phyloP scores from a whole-genome alignment of 2,888 invertebrate genomes.

The Macaria notata region DNA sequence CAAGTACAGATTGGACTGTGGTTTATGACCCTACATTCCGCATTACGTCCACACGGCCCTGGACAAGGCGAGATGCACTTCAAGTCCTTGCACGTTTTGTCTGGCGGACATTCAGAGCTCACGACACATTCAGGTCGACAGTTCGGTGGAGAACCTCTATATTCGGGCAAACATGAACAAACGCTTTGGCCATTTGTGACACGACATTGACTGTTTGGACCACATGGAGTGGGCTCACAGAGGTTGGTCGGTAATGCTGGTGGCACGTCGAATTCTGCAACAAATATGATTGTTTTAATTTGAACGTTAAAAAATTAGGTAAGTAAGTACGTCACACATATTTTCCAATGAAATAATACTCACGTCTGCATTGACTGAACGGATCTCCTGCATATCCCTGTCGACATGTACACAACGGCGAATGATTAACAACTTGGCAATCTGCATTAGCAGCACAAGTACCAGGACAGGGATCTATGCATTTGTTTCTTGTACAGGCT shows the following conservation, averaged over 20 bases:
- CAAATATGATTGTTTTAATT: no score
- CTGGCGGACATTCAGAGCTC: slow-evolving; percentile 85
- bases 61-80: slow-evolving; percentile 88
- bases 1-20: slow-evolving; percentile 88
- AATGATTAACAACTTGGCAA: slow-evolving; percentile 88
- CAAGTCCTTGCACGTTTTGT: slow-evolving; percentile 85
- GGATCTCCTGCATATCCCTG: slow-evolving; percentile 88
- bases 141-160: slow-evolving; percentile 85
- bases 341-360: slow-evolving; percentile 30
- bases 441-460: slow-evolving; percentile 89
- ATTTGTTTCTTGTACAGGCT: slow-evolving; percentile 88
- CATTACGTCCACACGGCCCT: slow-evolving; percentile 86
- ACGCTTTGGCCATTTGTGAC: slow-evolving; percentile 83
- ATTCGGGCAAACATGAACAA: slow-evolving; percentile 87
- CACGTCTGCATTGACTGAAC: slow-evolving; percentile 83
- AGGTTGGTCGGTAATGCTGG: slow-evolving; percentile 61
- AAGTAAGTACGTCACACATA: no score
- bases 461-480: slow-evolving; percentile 89
- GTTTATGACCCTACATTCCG: slow-evolving; percentile 87
- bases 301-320: no score
- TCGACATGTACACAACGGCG: slow-evolving; percentile 86
- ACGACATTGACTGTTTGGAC: slow-evolving; percentile 84
- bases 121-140: slow-evolving; percentile 89
- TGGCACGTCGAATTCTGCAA: slow-evolving; percentile 48
- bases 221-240: slow-evolving; percentile 84